These are phyloP conservation scores for Dromiciops gliroides DNA, from an alignment of 2,113 vertebrate genomes.

Conservation along the genomic window DNA sequence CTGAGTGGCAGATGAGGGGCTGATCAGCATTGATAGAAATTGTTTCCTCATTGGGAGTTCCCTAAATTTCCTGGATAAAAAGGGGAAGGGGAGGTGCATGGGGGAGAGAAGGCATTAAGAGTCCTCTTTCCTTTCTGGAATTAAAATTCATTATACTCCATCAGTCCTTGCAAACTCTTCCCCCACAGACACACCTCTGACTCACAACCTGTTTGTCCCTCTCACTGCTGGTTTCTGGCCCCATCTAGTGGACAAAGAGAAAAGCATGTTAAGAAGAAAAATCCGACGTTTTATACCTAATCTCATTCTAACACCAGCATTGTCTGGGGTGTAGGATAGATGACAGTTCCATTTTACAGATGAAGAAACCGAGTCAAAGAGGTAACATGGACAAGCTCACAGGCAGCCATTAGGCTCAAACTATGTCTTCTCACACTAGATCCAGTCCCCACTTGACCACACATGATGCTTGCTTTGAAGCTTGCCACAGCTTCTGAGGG, in stretches of 20 bases:
- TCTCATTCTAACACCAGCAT: not conserved
- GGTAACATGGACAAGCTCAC: not conserved
- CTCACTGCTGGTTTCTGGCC: conserved; percentile 44
- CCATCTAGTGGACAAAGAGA: conserved; percentile 14
- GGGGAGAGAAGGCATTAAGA: not conserved
- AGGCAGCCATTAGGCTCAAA: not conserved
- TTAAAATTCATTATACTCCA: not conserved
- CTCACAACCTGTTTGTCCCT: accelerated
- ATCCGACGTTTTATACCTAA: not conserved
- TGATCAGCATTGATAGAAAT: not conserved
- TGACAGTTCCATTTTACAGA: not conserved
- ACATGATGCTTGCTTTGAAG: not conserved
- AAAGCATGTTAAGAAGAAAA: not conserved
- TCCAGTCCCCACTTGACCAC: not conserved
- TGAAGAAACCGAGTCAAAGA: not conserved
- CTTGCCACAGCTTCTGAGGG: not conserved
- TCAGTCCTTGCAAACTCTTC: not conserved
- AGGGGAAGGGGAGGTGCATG: not conserved
- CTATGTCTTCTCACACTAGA: not conserved
- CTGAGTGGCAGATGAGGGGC: not conserved
- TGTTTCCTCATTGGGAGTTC: not conserved
- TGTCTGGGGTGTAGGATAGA: not conserved
- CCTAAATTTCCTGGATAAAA: not conserved
- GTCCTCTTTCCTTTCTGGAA: not conserved
- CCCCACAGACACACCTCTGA: too few species aligned